These are phyloP conservation scores for Pelecanoides urinatrix DNA, from an alignment of 2,113 vertebrate species.

Conservation along the genomic window DNA sequence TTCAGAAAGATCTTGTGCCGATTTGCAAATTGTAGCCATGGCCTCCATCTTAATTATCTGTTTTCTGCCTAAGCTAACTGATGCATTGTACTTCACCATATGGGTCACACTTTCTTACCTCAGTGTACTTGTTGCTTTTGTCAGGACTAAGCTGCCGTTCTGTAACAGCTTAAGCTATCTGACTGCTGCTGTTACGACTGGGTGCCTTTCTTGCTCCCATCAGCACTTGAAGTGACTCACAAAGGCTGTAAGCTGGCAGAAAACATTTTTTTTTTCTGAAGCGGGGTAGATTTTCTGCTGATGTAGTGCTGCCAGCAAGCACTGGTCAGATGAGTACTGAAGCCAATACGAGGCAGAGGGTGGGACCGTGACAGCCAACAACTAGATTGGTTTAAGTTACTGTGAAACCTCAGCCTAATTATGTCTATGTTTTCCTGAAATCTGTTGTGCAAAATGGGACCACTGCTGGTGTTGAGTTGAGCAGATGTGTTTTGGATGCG, in stretches of 20 bases:
- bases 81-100: not conserved
- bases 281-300: not conserved
- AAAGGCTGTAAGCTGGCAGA: slow-evolving; percentile 1
- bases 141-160: not conserved
- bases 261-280: not conserved
- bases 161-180: not conserved
- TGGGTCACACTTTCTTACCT: not conserved
- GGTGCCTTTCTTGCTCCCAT: not conserved
- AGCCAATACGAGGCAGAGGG: not conserved
- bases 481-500: not conserved
- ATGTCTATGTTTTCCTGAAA: not conserved
- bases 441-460: not conserved
- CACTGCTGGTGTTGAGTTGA: not conserved
- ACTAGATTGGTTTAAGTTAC: not conserved
- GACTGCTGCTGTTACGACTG: not conserved
- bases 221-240: slow-evolving; percentile 13
- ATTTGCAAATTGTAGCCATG: not conserved
- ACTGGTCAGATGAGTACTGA: not conserved
- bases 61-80: not conserved
- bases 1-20: not conserved
- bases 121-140: not conserved
- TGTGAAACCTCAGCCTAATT: slow-evolving; percentile 8
- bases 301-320: not conserved
- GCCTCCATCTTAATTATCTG: not conserved
- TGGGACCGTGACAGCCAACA: not conserved